Base-by-base conservation (phyloP, 2,888 invertebrate species). In the Griposia aprilina region DNA sequence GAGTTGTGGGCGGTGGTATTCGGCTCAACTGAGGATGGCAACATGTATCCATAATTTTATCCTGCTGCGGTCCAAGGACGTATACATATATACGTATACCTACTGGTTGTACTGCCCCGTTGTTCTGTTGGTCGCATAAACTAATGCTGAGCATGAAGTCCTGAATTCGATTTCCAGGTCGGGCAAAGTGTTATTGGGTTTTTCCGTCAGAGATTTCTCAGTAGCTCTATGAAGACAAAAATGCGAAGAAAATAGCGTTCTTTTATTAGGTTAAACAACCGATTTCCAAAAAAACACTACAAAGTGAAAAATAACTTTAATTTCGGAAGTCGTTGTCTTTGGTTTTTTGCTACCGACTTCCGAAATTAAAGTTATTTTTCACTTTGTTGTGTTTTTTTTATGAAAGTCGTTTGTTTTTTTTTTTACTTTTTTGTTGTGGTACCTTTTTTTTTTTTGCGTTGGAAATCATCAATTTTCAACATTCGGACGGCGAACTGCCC, bases 1-100 rank as follows among this genome's bases (percentile, higher is more conserved):
- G 67, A 84, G 70, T 76, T 80, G 81, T 81, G 73, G 81, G 78
- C 75, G 65, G 45, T 59, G 36, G 45, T 76, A 83, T 74, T 65
- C 60, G 62, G 57, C 15, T 60, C 11, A 23, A 62, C 41, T n/a
- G 23, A 45, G 41, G 20, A 69, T 69, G 65, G 23, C 30, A 50
- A 69, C 50, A 74, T 59, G 10, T 70, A 71, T 62, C 23, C 30
- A 50, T 41, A 23, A 66, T 62, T 57, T 45, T 59, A 15, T 72
- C 36, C 15, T 7, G 1, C 26, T 30, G 20, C 11, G 13, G 52
- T 26, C 5, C 15, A 23, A 23, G 23, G 10, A 8, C 5, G 5
- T 30, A 13, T 48, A 66, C n/a, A n/a, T n/a, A n/a, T n/a, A 5
- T 41, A 41, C 1, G n/a, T 63, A 63, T 5, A 10, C 3, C 10